These are phyloP conservation scores for Nothoprocta perdicaria DNA, from an alignment of 2,113 vertebrate species.

Conservation along the genomic window DNA sequence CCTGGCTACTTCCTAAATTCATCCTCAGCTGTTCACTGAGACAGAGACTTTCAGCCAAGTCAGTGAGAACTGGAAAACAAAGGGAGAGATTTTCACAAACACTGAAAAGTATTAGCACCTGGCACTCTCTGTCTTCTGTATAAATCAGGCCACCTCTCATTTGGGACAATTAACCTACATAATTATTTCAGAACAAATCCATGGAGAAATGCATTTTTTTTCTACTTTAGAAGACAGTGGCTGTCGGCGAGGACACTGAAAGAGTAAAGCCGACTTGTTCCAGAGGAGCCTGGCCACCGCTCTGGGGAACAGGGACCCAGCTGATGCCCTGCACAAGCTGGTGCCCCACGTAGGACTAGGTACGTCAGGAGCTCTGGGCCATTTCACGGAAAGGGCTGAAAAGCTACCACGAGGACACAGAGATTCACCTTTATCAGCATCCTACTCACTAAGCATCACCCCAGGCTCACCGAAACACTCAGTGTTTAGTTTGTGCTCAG, in stretches of 20 bases:
- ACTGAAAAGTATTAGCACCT: not conserved
- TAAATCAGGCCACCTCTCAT: not conserved
- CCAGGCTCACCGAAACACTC: not conserved
- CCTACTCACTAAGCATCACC: not conserved
- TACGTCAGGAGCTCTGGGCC: not conserved
- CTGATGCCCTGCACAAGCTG: not conserved
- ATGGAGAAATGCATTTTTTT: not conserved
- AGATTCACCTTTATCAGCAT: not conserved
- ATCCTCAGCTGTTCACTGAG: not conserved
- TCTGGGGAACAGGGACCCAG: rapidly evolving
- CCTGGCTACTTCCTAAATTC: not conserved
- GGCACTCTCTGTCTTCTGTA: not conserved
- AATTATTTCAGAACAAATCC: not conserved
- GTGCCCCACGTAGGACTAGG: not conserved
- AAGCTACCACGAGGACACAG: not conserved
- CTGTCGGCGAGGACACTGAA: not conserved
- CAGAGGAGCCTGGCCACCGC: not conserved
- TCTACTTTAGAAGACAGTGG: not conserved
- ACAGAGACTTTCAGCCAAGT: not conserved
- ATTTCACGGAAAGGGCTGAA: not conserved
- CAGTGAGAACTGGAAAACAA: not conserved
- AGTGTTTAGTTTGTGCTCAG: not conserved
- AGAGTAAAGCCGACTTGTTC: not conserved
- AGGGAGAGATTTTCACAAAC: not conserved
- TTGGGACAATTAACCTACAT: not conserved